Percentiles rank a stretch among this genome's conserved stretches.
phyloP scores from a whole-genome alignment of 2,113 vertebrate genomes.

The Ginglymostoma cirratum region DNA sequence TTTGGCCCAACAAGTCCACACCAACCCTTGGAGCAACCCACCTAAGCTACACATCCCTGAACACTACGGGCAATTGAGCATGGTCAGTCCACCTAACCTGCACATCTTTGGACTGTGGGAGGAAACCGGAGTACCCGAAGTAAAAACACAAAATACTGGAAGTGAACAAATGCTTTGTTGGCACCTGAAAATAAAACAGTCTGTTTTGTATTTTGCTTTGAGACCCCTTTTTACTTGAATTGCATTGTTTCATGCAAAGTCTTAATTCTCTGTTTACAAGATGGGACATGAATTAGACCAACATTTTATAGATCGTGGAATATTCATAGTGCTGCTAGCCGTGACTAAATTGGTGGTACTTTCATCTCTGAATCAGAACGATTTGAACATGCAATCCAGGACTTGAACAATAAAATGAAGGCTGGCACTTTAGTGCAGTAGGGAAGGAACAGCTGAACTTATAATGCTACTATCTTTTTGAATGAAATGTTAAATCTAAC shows the following conservation, averaged over 20 bases:
- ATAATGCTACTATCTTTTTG: not conserved
- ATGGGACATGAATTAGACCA: not conserved
- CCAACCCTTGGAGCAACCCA: too few relatives aligned
- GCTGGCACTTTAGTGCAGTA: not conserved
- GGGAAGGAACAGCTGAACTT: not conserved
- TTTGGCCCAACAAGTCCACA: too few relatives aligned
- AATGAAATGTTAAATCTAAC: not conserved
- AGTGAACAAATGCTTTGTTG: not conserved
- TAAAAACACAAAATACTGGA: not conserved
- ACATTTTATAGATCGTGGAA: not conserved
- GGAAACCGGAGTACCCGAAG: not conserved
- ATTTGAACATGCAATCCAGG: not conserved
- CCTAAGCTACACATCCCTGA: too few relatives aligned
- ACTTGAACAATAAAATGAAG: not conserved
- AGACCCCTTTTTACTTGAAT: not conserved
- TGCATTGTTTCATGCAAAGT: not conserved
- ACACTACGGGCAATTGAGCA: too few relatives aligned
- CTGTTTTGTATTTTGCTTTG: not conserved
- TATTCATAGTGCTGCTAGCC: not conserved
- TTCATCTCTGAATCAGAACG: too few relatives aligned
- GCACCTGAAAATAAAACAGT: not conserved
- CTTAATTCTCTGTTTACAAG: not conserved
- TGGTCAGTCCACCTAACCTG: too few relatives aligned
- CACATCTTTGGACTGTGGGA: too few relatives aligned
- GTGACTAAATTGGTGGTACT: not conserved